Percentiles rank a stretch among this genome's conserved stretches.
Conservation (phyloP, 2,113 vertebrate species). For the Lasiurus cinereus region DNA sequence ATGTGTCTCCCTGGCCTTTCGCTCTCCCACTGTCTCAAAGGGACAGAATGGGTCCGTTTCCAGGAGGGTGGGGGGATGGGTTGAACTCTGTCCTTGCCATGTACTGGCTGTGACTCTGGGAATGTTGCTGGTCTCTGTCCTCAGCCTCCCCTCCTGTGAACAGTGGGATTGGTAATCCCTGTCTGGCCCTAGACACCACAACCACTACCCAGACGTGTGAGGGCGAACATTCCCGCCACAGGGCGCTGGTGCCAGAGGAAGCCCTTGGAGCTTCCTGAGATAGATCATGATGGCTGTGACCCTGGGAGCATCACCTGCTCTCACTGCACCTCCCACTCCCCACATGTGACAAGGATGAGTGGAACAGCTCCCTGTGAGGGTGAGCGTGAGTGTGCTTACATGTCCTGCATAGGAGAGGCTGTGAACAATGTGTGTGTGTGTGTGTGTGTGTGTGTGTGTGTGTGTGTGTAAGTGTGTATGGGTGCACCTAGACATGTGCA, state of each 20-base stretch:
- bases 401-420: neutral
- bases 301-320: neutral
- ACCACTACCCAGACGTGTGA: neutral
- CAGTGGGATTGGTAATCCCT: neutral
- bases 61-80: neutral
- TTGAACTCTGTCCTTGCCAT: neutral
- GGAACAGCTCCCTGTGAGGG: neutral
- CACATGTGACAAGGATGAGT: neutral
- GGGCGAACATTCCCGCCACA: neutral
- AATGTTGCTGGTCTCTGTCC: neutral
- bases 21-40: neutral
- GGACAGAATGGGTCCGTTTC: neutral
- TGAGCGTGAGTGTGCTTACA: neutral
- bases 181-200: neutral
- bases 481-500: neutral
- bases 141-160: neutral
- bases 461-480: neutral
- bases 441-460: too few species aligned
- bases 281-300: neutral
- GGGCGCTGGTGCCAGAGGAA: rapidly evolving
- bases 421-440: neutral
- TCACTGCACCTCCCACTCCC: neutral
- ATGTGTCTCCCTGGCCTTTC: neutral
- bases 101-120: neutral
- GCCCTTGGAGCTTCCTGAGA: neutral